Evolutionary conservation across 1,140 invertebrate species (phyloP).

Genomic region (Drosophila azteca): DNA sequence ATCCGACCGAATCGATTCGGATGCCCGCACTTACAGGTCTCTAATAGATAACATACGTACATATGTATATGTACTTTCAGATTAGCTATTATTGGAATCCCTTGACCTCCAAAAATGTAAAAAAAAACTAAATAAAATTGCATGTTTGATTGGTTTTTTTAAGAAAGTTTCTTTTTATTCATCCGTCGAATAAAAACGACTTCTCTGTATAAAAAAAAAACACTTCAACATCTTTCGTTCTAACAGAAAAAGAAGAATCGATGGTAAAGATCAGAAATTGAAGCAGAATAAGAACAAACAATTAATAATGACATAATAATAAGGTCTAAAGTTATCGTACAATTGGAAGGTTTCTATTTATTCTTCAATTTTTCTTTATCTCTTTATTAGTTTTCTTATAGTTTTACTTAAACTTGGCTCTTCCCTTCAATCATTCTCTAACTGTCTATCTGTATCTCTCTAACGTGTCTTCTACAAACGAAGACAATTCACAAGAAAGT

Average conservation of each 20-base stretch:
- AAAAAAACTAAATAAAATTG: constrained; percentile 9
- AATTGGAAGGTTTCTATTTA: constrained; percentile 46
- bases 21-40: too few relatives aligned
- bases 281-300: constrained; percentile 17
- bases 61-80: too few relatives aligned
- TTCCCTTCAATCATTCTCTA: constrained; percentile 15
- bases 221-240: constrained; percentile 25
- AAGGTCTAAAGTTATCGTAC: constrained; percentile 59
- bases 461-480: constrained; percentile 66
- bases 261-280: constrained; percentile 18
- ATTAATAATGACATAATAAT: constrained; percentile 38
- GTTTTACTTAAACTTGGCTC: background rate
- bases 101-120: background rate
- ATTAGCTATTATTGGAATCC: too few relatives aligned
- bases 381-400: constrained; percentile 5
- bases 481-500: constrained; percentile 54
- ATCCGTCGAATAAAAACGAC: constrained; percentile 32
- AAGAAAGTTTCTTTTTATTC: constrained; percentile 41
- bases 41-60: too few relatives aligned
- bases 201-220: constrained; percentile 38
- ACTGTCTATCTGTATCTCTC: constrained; percentile 1
- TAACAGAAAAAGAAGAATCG: constrained; percentile 40
- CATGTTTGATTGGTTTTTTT: constrained; percentile 37
- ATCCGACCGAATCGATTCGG: too few relatives aligned
- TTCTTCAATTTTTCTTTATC: constrained; percentile 15